These are phyloP conservation scores for Dicyrtoma fusca DNA, from an alignment of 2,888 invertebrate species.

Conservation along the genomic window DNA sequence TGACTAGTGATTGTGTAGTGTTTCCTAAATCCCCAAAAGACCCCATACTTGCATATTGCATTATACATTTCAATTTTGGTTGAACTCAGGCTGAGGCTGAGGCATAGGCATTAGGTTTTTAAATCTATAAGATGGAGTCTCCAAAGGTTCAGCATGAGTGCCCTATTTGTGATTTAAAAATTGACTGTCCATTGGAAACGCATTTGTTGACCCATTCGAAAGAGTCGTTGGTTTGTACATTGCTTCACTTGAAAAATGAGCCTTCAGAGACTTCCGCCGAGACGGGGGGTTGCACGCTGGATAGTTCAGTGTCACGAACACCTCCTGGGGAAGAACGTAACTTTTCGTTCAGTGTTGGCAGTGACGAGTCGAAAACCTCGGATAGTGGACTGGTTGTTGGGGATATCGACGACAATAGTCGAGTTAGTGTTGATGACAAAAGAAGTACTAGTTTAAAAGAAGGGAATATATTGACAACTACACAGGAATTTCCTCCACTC, in stretches of 20 bases:
- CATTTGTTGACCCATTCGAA: constrained; percentile 50
- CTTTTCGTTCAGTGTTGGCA: not conserved
- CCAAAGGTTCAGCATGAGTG: constrained; percentile 58
- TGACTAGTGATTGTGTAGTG: too few relatives aligned
- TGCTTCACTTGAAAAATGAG: constrained; percentile 45
- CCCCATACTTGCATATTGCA: too few relatives aligned
- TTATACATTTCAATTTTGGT: too few relatives aligned
- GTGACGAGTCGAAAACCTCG: not conserved
- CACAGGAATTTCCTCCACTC: too few relatives aligned
- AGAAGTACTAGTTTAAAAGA: too few relatives aligned
- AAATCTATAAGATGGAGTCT: not conserved
- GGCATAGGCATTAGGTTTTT: too few relatives aligned
- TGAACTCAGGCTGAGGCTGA: too few relatives aligned
- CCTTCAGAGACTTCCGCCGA: not conserved
- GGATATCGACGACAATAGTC: too few relatives aligned
- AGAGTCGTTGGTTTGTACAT: constrained; percentile 43
- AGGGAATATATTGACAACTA: too few relatives aligned
- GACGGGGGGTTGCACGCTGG: too few relatives aligned
- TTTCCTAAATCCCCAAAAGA: too few relatives aligned
- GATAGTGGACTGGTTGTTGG: not conserved
- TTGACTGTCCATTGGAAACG: constrained; percentile 32
- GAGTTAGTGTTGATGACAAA: too few relatives aligned
- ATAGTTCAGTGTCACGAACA: not conserved
- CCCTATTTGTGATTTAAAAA: constrained; percentile 45
- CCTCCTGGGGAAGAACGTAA: not conserved